Conservation (phyloP, 2,888 invertebrate genomes). For the Erebia aethiops region DNA sequence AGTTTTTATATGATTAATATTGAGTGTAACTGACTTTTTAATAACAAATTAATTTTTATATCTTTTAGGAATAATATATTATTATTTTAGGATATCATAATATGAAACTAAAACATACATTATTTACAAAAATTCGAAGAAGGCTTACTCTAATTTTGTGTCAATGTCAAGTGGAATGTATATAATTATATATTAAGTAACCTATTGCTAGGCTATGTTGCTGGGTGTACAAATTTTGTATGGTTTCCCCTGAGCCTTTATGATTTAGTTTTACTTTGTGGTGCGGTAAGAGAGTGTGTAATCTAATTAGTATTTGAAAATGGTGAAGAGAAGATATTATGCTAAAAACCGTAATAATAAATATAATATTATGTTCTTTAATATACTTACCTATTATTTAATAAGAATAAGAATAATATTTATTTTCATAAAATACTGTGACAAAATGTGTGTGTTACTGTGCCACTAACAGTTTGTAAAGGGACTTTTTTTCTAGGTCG, state of each 20-base stretch:
- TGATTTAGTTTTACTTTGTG: conserved; percentile 28
- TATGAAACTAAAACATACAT: too few relatives aligned
- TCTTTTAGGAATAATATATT: too few relatives aligned
- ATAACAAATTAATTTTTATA: too few relatives aligned
- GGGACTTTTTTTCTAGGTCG: conserved; percentile 52
- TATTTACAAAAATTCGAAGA: neutral
- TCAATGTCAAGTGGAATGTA: neutral
- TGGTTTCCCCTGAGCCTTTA: conserved; percentile 45
- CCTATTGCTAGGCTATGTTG: neutral
- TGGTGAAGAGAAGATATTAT: conserved; percentile 42
- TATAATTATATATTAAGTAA: neutral
- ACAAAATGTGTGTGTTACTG: too few relatives aligned
- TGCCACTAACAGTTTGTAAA: conserved; percentile 9
- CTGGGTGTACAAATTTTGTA: conserved; percentile 25
- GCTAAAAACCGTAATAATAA: conserved; percentile 38
- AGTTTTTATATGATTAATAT: too few relatives aligned
- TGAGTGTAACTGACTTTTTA: too few relatives aligned
- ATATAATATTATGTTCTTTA: neutral
- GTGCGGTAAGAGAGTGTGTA: conserved; percentile 11
- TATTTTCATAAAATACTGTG: too few relatives aligned
- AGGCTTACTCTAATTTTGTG: neutral
- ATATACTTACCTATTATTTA: neutral
- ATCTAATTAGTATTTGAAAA: conserved; percentile 24
- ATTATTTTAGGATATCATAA: too few relatives aligned
- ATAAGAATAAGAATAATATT: too few relatives aligned